Conservation (phyloP, 2,113 vertebrate genomes). For the Ranitomeya imitator region DNA sequence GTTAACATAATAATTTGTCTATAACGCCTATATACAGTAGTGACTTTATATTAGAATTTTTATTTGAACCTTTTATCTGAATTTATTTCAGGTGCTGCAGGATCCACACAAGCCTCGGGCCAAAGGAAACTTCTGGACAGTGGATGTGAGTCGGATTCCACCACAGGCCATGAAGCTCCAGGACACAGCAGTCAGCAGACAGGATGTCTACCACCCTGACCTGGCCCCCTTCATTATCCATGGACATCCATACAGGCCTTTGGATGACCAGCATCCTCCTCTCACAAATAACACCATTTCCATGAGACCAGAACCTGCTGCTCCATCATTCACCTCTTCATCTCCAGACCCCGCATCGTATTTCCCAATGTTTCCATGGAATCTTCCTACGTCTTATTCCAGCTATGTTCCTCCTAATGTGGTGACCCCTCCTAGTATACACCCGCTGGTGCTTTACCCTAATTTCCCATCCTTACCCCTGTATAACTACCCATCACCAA, state of each 20-base stretch:
- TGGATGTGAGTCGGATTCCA: too few species aligned
- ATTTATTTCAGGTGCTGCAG: fast-evolving
- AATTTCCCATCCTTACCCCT: constrained; percentile 73
- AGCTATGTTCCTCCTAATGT: constrained; percentile 85
- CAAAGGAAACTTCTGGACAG: constrained; percentile 50
- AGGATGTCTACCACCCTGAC: too few species aligned
- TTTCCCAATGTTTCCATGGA: constrained; percentile 72
- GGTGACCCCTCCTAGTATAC: constrained; percentile 75
- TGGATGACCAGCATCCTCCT: too few species aligned
- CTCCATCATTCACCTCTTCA: constrained; percentile 62
- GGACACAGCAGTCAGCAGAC: too few species aligned
- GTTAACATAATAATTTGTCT: too few species aligned
- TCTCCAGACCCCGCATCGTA: constrained; percentile 67
- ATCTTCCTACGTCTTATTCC: constrained; percentile 84
- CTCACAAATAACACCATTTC: background rate
- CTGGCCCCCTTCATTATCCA: too few species aligned
- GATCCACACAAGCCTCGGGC: background rate
- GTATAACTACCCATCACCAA: constrained; percentile 69
- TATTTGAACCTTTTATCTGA: too few species aligned
- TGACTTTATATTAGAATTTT: constrained; percentile 51
- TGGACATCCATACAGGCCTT: too few species aligned
- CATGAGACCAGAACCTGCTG: constrained; percentile 55
- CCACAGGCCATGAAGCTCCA: too few species aligned
- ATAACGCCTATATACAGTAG: constrained; percentile 72
- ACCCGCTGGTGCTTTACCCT: constrained; percentile 67